Evolutionary conservation across 2,113 vertebrate species (phyloP).

Genomic region (Glaucidium brasilianum): DNA sequence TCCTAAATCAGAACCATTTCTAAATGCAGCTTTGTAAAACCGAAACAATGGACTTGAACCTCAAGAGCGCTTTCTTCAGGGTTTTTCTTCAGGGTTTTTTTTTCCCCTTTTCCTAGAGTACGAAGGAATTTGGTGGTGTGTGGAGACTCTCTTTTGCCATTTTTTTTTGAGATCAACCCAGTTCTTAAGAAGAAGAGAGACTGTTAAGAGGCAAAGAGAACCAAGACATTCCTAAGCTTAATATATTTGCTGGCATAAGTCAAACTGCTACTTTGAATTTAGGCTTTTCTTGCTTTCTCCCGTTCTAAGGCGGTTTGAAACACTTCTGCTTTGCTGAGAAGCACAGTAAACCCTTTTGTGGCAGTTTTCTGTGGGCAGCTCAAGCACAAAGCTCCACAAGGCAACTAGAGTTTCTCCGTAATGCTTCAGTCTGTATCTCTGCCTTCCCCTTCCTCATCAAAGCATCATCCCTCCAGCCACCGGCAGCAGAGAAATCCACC

Average conservation of each 20-base stretch:
- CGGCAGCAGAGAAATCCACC: background rate
- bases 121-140: background rate
- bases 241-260: background rate
- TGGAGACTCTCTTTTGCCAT: background rate
- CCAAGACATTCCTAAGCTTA: background rate
- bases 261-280: background rate
- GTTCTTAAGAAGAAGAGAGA: background rate
- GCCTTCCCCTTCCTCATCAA: background rate
- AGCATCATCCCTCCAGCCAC: background rate
- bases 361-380: background rate
- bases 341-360: background rate
- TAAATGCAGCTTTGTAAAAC: background rate
- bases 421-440: background rate
- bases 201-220: background rate
- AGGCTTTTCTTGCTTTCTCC: background rate
- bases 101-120: background rate
- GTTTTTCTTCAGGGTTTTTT: background rate
- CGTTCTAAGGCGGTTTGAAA: background rate
- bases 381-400: background rate
- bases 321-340: conserved; percentile 6
- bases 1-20: background rate
- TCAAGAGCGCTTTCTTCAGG: background rate
- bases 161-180: background rate
- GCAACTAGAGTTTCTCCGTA: background rate
- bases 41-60: background rate